A percentile compares a stretch with the other conserved stretches of the same genome.
Evolutionary conservation across 2,888 invertebrate genomes (phyloP).

Genomic region (Diachrysia chrysitis): DNA sequence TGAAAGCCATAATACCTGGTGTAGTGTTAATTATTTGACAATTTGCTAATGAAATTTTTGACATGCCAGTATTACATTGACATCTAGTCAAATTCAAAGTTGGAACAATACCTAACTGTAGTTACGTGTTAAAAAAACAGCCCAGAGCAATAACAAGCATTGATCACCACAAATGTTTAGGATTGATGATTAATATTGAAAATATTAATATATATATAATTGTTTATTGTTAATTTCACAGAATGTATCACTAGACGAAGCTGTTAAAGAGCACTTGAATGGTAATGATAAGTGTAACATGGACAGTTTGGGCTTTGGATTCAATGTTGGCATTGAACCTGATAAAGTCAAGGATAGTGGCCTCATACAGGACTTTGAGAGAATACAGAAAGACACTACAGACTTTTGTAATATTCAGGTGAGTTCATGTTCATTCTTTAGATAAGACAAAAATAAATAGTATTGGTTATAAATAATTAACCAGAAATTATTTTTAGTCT

Average conservation of each 20-base stretch:
- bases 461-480: no score
- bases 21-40: no score
- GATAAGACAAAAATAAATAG: no score
- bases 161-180: no score
- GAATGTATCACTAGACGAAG: slow-evolving; percentile 82
- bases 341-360: slow-evolving; percentile 83
- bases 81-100: no score
- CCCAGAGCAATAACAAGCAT: no score
- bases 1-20: no score
- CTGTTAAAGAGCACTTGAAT: slow-evolving; percentile 79
- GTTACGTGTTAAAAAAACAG: no score
- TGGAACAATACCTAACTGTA: no score
- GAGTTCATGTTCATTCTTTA: slow-evolving; percentile 28
- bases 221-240: slow-evolving; percentile 63
- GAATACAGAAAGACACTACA: slow-evolving; percentile 90
- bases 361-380: slow-evolving; percentile 89
- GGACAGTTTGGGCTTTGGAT: slow-evolving; percentile 85
- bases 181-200: no score
- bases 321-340: slow-evolving; percentile 82
- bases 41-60: no score
- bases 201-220: neutral
- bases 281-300: slow-evolving; percentile 83
- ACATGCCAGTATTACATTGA: no score
- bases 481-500: neutral
- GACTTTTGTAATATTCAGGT: slow-evolving; percentile 88